Percentiles rank a stretch among this genome's conserved stretches.
Evolutionary conservation across 1,140 invertebrate genomes (phyloP).

Genomic region (Thaumatotibia leucotreta): DNA sequence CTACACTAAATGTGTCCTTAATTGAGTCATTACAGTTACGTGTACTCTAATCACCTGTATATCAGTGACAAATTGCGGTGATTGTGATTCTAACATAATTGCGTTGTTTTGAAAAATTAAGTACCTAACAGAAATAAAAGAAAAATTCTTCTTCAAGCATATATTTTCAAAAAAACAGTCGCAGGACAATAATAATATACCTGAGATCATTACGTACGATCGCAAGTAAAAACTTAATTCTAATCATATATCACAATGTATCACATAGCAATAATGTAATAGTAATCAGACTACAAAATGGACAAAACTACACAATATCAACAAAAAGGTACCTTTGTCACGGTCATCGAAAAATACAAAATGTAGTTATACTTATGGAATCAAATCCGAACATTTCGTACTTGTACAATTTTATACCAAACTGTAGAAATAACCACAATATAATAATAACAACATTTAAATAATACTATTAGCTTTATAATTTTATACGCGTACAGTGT

Average conservation of each 20-base stretch:
- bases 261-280: slow-evolving; percentile 44
- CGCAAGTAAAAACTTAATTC: slow-evolving; percentile 27
- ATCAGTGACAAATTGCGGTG: too few species aligned
- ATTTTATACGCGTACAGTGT: too few species aligned
- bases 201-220: background rate
- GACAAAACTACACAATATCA: slow-evolving; percentile 16
- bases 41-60: too few species aligned
- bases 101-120: too few species aligned
- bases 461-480: background rate
- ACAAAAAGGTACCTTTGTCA: slow-evolving; percentile 16
- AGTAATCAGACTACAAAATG: slow-evolving; percentile 38
- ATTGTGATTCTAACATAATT: too few species aligned
- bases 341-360: background rate
- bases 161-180: slow-evolving; percentile 11
- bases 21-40: too few species aligned
- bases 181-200: background rate
- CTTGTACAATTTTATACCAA: too few species aligned
- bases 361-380: background rate
- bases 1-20: too few species aligned
- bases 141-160: background rate
- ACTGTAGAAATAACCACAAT: too few species aligned
- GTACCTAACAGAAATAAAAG: background rate
- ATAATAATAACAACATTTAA: background rate
- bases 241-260: slow-evolving; percentile 52
- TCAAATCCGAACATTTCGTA: too few species aligned